Evolutionary conservation across 2,888 invertebrate species (phyloP).

Genomic region (Dermolepida albohirtum): DNA sequence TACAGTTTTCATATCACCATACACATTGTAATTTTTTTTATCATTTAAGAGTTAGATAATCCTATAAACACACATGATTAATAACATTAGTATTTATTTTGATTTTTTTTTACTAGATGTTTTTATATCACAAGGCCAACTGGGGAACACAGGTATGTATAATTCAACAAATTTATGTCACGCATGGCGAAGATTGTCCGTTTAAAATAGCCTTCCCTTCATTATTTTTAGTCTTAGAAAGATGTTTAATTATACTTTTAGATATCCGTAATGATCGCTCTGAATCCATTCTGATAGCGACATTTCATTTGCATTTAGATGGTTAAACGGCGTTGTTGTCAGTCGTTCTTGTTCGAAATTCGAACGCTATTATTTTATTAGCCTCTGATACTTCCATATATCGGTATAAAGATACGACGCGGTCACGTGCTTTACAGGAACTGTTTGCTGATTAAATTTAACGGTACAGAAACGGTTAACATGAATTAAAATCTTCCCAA

Average conservation of each 20-base stretch:
- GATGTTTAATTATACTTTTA: constrained; percentile 25
- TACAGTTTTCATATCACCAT: no score
- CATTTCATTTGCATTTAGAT: constrained; percentile 6
- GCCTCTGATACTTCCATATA: no score
- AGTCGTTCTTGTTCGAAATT: no score
- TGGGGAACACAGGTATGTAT: constrained; percentile 3
- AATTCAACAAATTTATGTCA: constrained; percentile 30
- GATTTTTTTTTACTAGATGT: constrained; percentile 5
- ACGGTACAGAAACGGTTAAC: constrained; percentile 24
- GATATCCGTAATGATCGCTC: neutral
- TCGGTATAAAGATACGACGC: neutral
- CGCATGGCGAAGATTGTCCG: constrained; percentile 26
- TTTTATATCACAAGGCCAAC: constrained; percentile 24
- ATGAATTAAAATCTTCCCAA: constrained; percentile 11
- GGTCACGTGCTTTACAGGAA: constrained; percentile 23
- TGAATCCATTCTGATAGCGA: constrained; percentile 13
- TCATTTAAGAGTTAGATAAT: no score
- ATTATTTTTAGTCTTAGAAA: constrained; percentile 35
- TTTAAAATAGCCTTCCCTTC: constrained; percentile 33
- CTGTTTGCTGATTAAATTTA: constrained; percentile 19
- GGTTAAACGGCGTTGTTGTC: no score
- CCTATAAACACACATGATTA: no score
- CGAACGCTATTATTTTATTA: no score
- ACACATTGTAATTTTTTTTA: no score
- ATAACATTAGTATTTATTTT: neutral